phyloP scores from a whole-genome alignment of 92 coral and sea anemone genomes.

The Phenganax stokvisi region DNA sequence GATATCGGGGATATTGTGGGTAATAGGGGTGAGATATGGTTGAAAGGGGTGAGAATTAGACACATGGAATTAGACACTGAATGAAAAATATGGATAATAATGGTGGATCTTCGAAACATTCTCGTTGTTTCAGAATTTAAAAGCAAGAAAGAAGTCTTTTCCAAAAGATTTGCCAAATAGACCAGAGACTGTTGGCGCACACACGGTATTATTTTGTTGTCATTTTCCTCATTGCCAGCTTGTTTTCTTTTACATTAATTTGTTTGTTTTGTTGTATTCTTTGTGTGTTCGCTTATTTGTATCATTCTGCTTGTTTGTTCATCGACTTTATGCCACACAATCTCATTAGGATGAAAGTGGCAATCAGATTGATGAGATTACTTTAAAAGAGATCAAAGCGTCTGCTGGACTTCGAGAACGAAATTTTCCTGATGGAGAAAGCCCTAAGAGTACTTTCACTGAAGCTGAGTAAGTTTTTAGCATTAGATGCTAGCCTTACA shows the following conservation, averaged over 20 bases:
- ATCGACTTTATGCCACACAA: neutral
- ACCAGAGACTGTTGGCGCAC: slow-evolving; percentile 92
- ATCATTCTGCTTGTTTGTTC: neutral
- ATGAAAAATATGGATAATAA: neutral
- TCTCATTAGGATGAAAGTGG: slow-evolving; percentile 23
- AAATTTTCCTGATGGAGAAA: slow-evolving; percentile 86
- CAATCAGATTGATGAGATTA: slow-evolving; percentile 6
- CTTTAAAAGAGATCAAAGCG: slow-evolving; percentile 8
- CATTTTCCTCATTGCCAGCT: neutral
- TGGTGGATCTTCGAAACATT: neutral
- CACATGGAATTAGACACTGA: too few species aligned
- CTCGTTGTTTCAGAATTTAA: slow-evolving; percentile 17
- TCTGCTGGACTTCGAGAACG: slow-evolving; percentile 48
- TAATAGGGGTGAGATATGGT: too few species aligned
- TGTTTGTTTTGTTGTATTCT: neutral
- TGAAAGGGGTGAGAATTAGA: neutral
- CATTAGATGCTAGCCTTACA: neutral
- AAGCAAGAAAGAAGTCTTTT: slow-evolving; percentile 65
- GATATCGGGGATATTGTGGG: neutral
- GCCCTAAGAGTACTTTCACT: slow-evolving; percentile 60
- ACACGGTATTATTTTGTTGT: slow-evolving; percentile 54
- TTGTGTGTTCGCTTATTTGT: neutral
- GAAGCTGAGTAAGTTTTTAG: slow-evolving; percentile 32
- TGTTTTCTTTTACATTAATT: neutral
- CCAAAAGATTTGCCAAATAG: slow-evolving; percentile 66